Conservation (phyloP, 2,113 vertebrate species). For the Lampris incognitus region DNA sequence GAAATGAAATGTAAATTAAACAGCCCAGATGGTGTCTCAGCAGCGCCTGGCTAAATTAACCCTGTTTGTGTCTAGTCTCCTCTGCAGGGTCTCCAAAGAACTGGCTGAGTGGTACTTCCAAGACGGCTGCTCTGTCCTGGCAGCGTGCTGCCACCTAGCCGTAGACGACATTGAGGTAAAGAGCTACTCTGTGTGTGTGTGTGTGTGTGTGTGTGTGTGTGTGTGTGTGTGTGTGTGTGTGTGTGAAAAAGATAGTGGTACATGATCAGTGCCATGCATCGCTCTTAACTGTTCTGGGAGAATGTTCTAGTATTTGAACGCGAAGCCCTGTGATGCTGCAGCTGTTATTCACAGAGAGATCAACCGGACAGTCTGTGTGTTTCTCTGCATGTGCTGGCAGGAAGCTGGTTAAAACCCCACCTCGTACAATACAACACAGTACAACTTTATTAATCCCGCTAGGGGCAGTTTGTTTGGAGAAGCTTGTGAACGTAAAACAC, state of each 20-base stretch:
- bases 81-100: constrained; percentile 87
- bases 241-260: too few relatives aligned
- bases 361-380: too few relatives aligned
- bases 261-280: too few relatives aligned
- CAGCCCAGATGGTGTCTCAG: not conserved
- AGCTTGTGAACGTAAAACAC: too few relatives aligned
- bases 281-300: too few relatives aligned
- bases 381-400: too few relatives aligned
- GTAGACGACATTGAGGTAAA: constrained; percentile 91
- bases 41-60: not conserved
- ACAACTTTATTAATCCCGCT: too few relatives aligned
- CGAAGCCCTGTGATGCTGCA: too few relatives aligned
- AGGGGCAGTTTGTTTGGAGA: too few relatives aligned
- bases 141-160: constrained; percentile 94
- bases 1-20: not conserved
- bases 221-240: constrained; percentile 2
- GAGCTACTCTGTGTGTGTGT: not conserved
- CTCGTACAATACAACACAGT: not conserved
- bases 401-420: not conserved
- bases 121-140: constrained; percentile 88
- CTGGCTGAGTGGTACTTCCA: constrained; percentile 96
- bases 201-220: constrained; percentile 5
- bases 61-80: constrained; percentile 79
- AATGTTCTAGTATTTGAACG: too few relatives aligned
- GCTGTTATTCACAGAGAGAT: too few relatives aligned